Evolutionary conservation across 2,113 vertebrate genomes (phyloP), one percentile per base, ranked within the genome.

Genomic region (Pterocles burchelli): DNA sequence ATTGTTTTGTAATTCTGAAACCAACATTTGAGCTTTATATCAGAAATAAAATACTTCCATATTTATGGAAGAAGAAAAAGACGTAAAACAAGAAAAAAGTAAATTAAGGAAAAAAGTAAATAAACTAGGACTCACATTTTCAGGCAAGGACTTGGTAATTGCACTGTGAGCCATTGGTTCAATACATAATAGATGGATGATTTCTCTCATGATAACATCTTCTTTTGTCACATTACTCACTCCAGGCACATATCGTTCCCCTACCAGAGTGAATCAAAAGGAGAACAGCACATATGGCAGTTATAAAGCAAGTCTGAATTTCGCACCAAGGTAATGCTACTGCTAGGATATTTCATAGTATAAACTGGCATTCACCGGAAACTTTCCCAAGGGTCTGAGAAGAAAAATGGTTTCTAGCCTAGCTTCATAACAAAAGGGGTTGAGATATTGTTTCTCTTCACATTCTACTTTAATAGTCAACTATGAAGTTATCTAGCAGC

Each of bases 111-210:
- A 83, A 88, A 52, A 73, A 55, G 34, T 15, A 83, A 73, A 70
- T 29, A 84, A 85, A 79, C 33, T 13, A 61, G 51, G 21, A 96
- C 99, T 98, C 97, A 99, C 99, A 13, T 99, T 99, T 95, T 99
- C 99, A 45, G 99, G 99, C 77, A 99, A 98, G 86, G 98, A 98
- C 97, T 99, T 99, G 80, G 98, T 98, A 97, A 99, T 98, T 73
- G 98, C 98, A 95, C 99, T 99, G 77, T 99, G 99, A 96, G 99
- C 99, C 99, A 99, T 99, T 71, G 99, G 99, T 92, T 99, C 99
- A 96, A 99, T 99, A 95, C 99, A 99, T 55, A 99, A 98, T 65
- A 99, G 97, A 93, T 99, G 99, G 92, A 99, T 97, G 46, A 99
- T 99, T 97, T 99, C 99, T 96, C 99, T 98, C 98, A 99, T 99